Evolutionary conservation across 2,888 invertebrate species (phyloP).

Genomic region (Dusona sp.): DNA sequence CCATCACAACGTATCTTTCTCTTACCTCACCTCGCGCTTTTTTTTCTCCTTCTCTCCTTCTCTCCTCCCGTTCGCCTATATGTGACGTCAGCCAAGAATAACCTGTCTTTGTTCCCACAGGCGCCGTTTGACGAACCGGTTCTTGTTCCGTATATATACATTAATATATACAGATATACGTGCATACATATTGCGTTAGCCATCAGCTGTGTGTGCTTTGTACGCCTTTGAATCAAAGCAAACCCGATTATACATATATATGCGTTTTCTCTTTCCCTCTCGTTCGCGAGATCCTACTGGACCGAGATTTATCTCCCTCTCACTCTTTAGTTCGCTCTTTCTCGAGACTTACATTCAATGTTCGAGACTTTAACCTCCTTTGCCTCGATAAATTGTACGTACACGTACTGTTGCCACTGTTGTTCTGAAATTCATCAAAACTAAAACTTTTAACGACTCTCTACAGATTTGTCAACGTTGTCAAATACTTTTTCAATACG

Average conservation of each 20-base stretch:
- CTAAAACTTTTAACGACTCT: not conserved
- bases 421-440: slow-evolving; percentile 13
- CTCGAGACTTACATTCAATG: slow-evolving; percentile 12
- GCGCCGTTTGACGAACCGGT: slow-evolving; percentile 81
- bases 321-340: slow-evolving; percentile 6
- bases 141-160: slow-evolving; percentile 75
- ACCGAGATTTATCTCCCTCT: not conserved
- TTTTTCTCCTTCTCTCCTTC: slow-evolving; percentile 66
- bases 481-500: not conserved
- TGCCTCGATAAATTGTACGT: not conserved
- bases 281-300: slow-evolving; percentile 32
- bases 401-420: not conserved
- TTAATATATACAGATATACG: not conserved
- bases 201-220: slow-evolving; percentile 79
- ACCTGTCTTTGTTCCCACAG: slow-evolving; percentile 83
- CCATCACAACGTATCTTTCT: slow-evolving; percentile 61
- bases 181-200: slow-evolving; percentile 34
- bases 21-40: slow-evolving; percentile 54
- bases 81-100: slow-evolving; percentile 81
- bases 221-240: slow-evolving; percentile 69
- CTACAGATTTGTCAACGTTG: slow-evolving; percentile 1
- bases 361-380: slow-evolving; percentile 37
- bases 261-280: slow-evolving; percentile 42
- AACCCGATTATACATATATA: slow-evolving; percentile 35
- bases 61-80: slow-evolving; percentile 61